Evolutionary conservation across 2,113 vertebrate genomes (phyloP).

Genomic region (Oncorhynchus kisutch): DNA sequence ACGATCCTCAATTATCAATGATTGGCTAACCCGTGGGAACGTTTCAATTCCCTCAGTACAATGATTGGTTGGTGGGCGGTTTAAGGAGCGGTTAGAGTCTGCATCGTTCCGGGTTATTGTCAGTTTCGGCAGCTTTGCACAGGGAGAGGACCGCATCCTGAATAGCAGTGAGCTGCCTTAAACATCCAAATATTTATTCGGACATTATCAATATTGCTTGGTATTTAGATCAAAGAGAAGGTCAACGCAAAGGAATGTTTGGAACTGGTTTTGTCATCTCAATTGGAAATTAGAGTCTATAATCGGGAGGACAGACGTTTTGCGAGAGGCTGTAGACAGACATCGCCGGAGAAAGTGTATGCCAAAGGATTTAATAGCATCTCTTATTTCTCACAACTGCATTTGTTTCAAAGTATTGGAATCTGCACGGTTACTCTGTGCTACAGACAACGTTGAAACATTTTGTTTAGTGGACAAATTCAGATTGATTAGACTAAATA

Average conservation of each 20-base stretch:
- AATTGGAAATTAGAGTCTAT: conserved; percentile 43
- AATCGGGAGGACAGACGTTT: conserved; percentile 52
- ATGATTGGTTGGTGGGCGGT: conserved; percentile 80
- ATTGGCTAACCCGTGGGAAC: conserved; percentile 80
- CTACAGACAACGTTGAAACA: conserved; percentile 36
- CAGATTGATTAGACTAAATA: conserved; percentile 39
- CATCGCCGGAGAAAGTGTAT: conserved; percentile 69
- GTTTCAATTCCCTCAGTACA: conserved; percentile 60
- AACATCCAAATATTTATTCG: conserved; percentile 46
- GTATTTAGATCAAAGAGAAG: conserved; percentile 43
- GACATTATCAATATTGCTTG: conserved; percentile 17
- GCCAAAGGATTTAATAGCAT: conserved; percentile 64
- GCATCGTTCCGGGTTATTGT: conserved; percentile 80
- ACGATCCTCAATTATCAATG: conserved; percentile 72
- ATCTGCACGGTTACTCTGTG: conserved; percentile 34
- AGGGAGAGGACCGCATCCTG: conserved; percentile 64
- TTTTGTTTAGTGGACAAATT: conserved; percentile 22
- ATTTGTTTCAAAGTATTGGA: conserved; percentile 43
- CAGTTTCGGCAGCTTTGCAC: conserved; percentile 77
- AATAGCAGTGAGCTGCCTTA: conserved; percentile 54
- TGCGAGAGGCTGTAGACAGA: conserved; percentile 54
- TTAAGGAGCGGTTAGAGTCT: conserved; percentile 63
- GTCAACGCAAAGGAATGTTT: conserved; percentile 21
- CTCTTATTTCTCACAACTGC: conserved; percentile 43
- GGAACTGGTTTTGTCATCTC: conserved; percentile 25